Conservation (phyloP, 1,140 invertebrate genomes). For the Nilaparvata lugens region DNA sequence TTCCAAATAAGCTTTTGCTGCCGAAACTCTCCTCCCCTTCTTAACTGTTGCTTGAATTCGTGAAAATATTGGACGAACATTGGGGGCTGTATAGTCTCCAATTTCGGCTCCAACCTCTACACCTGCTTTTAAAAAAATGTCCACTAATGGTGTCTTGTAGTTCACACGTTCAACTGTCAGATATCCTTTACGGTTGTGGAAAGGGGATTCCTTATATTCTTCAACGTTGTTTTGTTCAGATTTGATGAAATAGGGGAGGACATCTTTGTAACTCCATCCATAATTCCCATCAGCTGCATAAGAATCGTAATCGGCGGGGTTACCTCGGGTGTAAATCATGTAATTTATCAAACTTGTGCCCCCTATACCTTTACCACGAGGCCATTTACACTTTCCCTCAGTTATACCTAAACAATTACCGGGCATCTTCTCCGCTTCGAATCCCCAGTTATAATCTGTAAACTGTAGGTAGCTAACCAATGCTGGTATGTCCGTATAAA, state of each 20-base stretch:
- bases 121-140: conserved; percentile 44
- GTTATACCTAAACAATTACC: conserved; percentile 40
- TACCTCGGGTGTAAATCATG: conserved; percentile 66
- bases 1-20: conserved; percentile 48
- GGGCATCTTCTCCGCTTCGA: conserved; percentile 52
- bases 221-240: conserved; percentile 52
- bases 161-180: conserved; percentile 54
- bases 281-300: conserved; percentile 66
- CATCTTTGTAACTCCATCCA: conserved; percentile 77
- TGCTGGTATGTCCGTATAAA: conserved; percentile 54
- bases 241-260: conserved; percentile 75
- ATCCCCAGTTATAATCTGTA: conserved; percentile 58
- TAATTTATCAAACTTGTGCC: conserved; percentile 73
- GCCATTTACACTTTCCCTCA: conserved; percentile 22
- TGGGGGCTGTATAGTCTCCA: conserved; percentile 45
- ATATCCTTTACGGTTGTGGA: conserved; percentile 54
- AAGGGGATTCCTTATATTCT: conserved; percentile 39
- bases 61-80: conserved; percentile 47
- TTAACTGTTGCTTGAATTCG: conserved; percentile 52
- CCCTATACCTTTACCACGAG: conserved; percentile 40
- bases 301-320: conserved; percentile 55
- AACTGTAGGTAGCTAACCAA: conserved; percentile 45
- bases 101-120: conserved; percentile 40
- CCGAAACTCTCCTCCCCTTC: conserved; percentile 50
- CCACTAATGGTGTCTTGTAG: conserved; percentile 46